Base-by-base conservation (phyloP, 1,140 invertebrate genomes). In the Bombus sibiricus region DNA sequence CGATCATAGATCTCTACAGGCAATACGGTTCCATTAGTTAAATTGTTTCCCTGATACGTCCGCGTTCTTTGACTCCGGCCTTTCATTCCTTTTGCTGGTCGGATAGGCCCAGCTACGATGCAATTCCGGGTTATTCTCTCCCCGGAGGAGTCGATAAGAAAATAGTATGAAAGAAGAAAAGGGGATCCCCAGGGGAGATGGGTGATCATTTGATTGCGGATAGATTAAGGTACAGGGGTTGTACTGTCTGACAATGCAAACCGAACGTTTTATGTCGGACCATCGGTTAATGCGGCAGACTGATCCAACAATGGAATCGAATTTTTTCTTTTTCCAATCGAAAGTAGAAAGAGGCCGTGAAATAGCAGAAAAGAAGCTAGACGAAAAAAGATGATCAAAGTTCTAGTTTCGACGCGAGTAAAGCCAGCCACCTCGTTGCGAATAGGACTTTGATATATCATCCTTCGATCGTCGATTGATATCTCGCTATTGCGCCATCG, bases 1-100 rank as follows among this genome's bases (percentile, higher is more conserved):
- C 71, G 86, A 88, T 86, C 89, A 39, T 75, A 71, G 72, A 92
- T 75, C 89, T 90, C 88, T 80, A 86, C 83, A 71, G 87, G 90
- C 91, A 90, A 93, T 93, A 93, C 92, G 85, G 90, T 93, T 94
- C 93, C 94, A 94, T 94, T 94, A 94, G 93, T 94, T 94, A 94
- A 94, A 94, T 94, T 94, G 93, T 94, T 94, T 93, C 90, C 85
- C 89, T 87, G 83, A 92, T 91, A 90, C 85, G 86, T 81, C 68
- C 90, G 79, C 83, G 88, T 86, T 90, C 86, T 86, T 73, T 88
- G 76, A 79, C 83, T 86, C 47, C 37, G 32, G 74, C 34, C 73
- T 74, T 86, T 86, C 62, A 77, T 83, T 78, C 86, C 87, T 83
- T 85, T 89, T 77, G 53, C 34, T 9, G 66, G 69, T n/a, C 41